A percentile compares a stretch with the other conserved stretches of the same genome.
These are phyloP conservation scores for Tenodera sinensis DNA, from an alignment of 2,888 invertebrate genomes.

Conservation along the genomic window DNA sequence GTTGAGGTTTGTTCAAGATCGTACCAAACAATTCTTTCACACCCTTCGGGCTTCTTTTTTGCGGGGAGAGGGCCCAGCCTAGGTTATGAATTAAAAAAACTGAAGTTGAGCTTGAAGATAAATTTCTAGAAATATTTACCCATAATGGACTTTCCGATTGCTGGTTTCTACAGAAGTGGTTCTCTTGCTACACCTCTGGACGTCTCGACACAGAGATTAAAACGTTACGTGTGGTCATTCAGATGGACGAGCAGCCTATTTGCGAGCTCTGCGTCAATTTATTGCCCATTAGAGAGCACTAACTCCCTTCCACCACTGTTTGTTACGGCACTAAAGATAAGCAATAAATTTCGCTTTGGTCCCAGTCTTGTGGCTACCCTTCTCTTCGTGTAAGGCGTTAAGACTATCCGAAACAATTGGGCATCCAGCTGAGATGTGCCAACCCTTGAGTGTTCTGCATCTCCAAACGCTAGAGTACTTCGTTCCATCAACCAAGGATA, in stretches of 20 bases:
- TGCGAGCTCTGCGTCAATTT: background rate
- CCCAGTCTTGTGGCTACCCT: background rate
- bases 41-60: too few species aligned
- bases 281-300: background rate
- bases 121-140: too few species aligned
- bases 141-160: too few species aligned
- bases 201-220: background rate
- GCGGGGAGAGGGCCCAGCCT: too few species aligned
- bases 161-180: background rate
- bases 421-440: too few species aligned
- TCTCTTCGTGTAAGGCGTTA: background rate
- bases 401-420: background rate
- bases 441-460: background rate
- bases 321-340: background rate
- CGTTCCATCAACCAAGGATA: background rate
- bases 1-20: too few species aligned
- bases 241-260: background rate
- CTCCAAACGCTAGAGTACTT: background rate
- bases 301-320: background rate
- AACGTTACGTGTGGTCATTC: background rate
- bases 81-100: too few species aligned
- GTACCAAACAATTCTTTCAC: too few species aligned
- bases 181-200: background rate
- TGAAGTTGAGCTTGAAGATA: too few species aligned
- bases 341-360: background rate